phyloP scores from a whole-genome alignment of 2,888 invertebrate species.

The Gonocerus acuteangulatus region DNA sequence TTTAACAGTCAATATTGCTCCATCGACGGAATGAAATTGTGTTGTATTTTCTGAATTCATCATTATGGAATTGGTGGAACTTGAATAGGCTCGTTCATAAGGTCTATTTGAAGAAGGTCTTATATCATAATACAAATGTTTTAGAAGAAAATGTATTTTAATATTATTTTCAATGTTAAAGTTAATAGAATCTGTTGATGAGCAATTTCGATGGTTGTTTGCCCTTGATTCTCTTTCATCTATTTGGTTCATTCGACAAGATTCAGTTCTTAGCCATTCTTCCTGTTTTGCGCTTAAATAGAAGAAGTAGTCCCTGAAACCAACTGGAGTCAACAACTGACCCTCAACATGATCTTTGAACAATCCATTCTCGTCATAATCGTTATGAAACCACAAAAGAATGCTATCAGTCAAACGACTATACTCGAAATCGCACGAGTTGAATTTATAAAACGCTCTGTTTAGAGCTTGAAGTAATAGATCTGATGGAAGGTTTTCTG shows the following conservation, averaged over 20 bases:
- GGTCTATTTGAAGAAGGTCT: no score
- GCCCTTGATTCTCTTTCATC: not conserved
- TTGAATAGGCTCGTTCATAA: no score
- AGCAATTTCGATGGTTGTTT: not conserved
- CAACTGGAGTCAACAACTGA: not conserved
- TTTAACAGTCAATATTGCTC: not conserved
- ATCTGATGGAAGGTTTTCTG: conserved; percentile 5
- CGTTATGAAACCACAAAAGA: conserved; percentile 15
- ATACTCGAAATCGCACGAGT: not conserved
- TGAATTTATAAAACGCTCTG: not conserved
- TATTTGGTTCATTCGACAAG: not conserved
- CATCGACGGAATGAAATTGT: not conserved
- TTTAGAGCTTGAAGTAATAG: conserved; percentile 5
- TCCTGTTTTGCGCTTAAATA: not conserved
- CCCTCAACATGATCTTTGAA: not conserved
- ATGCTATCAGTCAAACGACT: conserved; percentile 3
- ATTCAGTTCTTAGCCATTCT: not conserved
- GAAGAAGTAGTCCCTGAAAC: conserved; percentile 15
- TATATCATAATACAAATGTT: not conserved
- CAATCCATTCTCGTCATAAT: not conserved
- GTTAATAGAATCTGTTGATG: not conserved
- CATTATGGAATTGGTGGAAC: not conserved
- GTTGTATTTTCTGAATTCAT: not conserved
- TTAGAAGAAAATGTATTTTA: not conserved
- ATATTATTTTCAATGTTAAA: not conserved